These are phyloP conservation scores for Drosophila anceps DNA, from an alignment of 2,888 invertebrate genomes.

Conservation along the genomic window DNA sequence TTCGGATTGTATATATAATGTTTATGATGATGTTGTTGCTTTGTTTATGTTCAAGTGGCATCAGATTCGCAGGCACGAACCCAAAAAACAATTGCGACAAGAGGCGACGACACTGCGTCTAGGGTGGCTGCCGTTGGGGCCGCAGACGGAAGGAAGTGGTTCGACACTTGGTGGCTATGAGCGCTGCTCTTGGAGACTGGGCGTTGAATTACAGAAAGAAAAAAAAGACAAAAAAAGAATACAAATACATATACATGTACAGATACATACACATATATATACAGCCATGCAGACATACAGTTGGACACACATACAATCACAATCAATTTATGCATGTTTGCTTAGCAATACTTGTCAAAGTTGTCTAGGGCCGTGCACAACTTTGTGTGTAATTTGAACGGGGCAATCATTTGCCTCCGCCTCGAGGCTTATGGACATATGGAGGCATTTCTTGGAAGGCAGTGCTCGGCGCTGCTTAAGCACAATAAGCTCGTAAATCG, in stretches of 20 bases:
- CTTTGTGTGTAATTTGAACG: slow-evolving; percentile 77
- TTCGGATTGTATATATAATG: slow-evolving; percentile 51
- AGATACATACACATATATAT: not conserved
- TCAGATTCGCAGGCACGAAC: slow-evolving; percentile 82
- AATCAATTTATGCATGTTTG: slow-evolving; percentile 79
- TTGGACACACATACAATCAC: slow-evolving; percentile 18
- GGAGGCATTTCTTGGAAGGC: slow-evolving; percentile 64
- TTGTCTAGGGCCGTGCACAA: slow-evolving; percentile 73
- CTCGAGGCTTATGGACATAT: slow-evolving; percentile 9
- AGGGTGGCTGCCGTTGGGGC: slow-evolving; percentile 53
- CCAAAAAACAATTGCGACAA: slow-evolving; percentile 64
- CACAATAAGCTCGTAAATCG: slow-evolving; percentile 76
- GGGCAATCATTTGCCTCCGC: slow-evolving; percentile 55
- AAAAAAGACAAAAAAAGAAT: not conserved
- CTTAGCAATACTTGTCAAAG: slow-evolving; percentile 81
- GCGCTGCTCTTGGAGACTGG: slow-evolving; percentile 36
- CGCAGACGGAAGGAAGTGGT: slow-evolving; percentile 72
- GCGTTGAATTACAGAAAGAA: slow-evolving; percentile 49
- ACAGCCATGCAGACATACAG: slow-evolving; percentile 11
- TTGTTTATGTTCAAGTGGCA: slow-evolving; percentile 70
- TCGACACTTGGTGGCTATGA: slow-evolving; percentile 30
- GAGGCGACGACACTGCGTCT: slow-evolving; percentile 75
- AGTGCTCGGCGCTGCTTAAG: slow-evolving; percentile 33
- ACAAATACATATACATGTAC: slow-evolving; percentile 2
- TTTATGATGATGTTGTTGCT: slow-evolving; percentile 58